A percentile compares a stretch with the other conserved stretches of the same genome.
Conservation (phyloP, 2,888 invertebrate species). For the Altica lythri region DNA sequence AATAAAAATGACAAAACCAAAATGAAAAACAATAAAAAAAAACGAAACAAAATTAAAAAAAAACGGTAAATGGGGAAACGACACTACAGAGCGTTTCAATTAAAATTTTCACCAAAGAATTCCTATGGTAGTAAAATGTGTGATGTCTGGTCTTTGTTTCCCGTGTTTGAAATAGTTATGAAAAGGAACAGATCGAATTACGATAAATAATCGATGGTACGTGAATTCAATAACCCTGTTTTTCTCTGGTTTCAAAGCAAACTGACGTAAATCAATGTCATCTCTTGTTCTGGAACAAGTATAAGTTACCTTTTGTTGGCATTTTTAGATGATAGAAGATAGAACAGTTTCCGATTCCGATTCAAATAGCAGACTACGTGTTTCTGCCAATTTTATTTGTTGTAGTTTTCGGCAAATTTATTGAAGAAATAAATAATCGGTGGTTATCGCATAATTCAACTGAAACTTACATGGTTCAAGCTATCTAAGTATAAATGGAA, state of each 20-base stretch:
- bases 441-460: too few relatives aligned
- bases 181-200: constrained; percentile 18
- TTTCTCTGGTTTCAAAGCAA: constrained; percentile 7
- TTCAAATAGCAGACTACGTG: constrained; percentile 7
- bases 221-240: constrained; percentile 13
- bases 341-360: constrained; percentile 9
- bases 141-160: constrained; percentile 2
- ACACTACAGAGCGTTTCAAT: too few relatives aligned
- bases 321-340: constrained; percentile 15
- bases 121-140: constrained; percentile 10
- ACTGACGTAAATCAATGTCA: constrained; percentile 16
- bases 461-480: too few relatives aligned
- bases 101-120: constrained; percentile 6
- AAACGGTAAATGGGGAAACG: too few relatives aligned
- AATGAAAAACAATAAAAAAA: too few relatives aligned
- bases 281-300: constrained; percentile 7
- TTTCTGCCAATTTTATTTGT: neutral
- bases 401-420: neutral
- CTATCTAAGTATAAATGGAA: too few relatives aligned
- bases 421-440: too few relatives aligned
- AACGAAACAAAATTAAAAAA: too few relatives aligned
- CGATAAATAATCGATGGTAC: constrained; percentile 15
- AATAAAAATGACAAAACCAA: too few relatives aligned
- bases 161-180: constrained; percentile 11
- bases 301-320: constrained; percentile 16